A percentile compares a stretch with the other conserved stretches of the same genome.
Conservation (phyloP, 2,113 vertebrate species). For the Laticauda colubrina region DNA sequence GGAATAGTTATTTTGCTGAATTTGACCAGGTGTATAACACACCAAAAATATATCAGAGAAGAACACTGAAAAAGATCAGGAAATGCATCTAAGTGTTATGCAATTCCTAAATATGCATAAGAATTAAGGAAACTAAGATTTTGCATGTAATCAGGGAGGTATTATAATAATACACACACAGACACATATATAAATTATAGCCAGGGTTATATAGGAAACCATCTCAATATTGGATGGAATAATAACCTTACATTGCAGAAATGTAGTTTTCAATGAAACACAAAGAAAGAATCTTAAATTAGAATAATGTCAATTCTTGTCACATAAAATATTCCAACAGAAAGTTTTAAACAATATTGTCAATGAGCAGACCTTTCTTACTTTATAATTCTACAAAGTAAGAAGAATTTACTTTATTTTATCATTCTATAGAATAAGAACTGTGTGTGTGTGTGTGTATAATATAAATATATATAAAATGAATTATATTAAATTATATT, state of each 20-base stretch:
- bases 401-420: background rate
- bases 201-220: background rate
- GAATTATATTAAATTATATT: no score
- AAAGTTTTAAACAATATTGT: background rate
- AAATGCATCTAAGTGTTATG: background rate
- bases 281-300: background rate
- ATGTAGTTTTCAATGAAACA: background rate
- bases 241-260: background rate
- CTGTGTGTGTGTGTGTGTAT: no score
- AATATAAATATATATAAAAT: no score
- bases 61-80: background rate
- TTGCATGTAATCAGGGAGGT: background rate
- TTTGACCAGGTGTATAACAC: background rate
- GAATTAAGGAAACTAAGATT: background rate
- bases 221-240: background rate
- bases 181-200: background rate
- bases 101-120: background rate
- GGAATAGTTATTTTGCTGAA: background rate
- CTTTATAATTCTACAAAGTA: background rate
- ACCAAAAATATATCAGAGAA: background rate
- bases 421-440: no score
- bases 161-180: background rate
- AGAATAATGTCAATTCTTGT: background rate
- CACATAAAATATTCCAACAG: background rate
- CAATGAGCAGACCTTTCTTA: background rate